Conservation (phyloP, 2,888 invertebrate species). For the Phengaris alcon region DNA sequence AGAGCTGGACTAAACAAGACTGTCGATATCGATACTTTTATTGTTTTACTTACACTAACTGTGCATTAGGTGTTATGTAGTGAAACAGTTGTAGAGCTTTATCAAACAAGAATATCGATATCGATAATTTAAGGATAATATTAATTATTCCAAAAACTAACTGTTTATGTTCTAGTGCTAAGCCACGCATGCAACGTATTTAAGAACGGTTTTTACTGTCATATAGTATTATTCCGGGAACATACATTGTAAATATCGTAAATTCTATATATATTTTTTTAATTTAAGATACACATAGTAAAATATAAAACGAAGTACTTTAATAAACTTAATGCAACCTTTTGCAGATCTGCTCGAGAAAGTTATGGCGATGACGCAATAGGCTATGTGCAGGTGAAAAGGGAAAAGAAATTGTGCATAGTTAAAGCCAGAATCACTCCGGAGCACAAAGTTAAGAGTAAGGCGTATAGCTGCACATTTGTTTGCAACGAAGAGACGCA, state of each 20-base stretch:
- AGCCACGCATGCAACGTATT: neutral
- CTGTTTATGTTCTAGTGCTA: neutral
- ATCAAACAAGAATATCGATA: too few relatives aligned
- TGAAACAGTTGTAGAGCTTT: too few relatives aligned
- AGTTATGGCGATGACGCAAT: conserved; percentile 37
- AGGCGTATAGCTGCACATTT: neutral
- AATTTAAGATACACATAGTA: neutral
- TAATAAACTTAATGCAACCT: conserved; percentile 1
- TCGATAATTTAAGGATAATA: too few relatives aligned
- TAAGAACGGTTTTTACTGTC: neutral
- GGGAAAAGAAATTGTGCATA: conserved; percentile 37
- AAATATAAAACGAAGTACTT: neutral
- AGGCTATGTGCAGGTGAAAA: conserved; percentile 40
- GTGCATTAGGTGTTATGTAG: too few relatives aligned
- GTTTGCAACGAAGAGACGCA: neutral
- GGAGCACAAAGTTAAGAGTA: conserved; percentile 11
- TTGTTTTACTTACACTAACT: too few relatives aligned
- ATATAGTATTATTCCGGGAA: too few relatives aligned
- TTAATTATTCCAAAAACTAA: neutral
- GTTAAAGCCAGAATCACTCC: conserved; percentile 41
- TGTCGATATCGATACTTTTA: neutral
- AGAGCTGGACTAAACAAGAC: neutral
- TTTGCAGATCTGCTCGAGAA: conserved; percentile 35
- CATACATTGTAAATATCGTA: too few relatives aligned
- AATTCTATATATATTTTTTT: neutral